Evolutionary conservation across 53 echinoderm and acorn worm species (phyloP).

Genomic region (Henricia sp.): DNA sequence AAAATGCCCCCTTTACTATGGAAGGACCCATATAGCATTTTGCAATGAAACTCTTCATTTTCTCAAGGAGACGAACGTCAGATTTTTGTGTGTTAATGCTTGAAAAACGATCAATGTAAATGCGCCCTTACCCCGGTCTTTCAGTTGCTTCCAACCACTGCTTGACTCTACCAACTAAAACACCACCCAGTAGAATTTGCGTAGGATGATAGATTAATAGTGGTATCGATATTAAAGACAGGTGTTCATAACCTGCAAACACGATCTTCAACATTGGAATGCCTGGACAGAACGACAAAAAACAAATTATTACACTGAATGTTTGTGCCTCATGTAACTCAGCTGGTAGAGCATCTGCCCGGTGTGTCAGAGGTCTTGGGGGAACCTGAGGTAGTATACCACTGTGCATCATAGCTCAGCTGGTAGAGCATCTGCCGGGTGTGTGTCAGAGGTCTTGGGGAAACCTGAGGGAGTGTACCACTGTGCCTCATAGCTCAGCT

Average conservation of each 20-base stretch:
- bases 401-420: too few relatives aligned
- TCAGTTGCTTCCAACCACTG: conserved; percentile 90
- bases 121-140: conserved; percentile 73
- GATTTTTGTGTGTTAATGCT: background rate
- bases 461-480: too few relatives aligned
- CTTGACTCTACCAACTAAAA: conserved; percentile 75
- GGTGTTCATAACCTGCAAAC: conserved; percentile 96
- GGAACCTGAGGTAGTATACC: too few relatives aligned
- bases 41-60: too few relatives aligned
- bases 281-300: conserved; percentile 65
- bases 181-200: conserved; percentile 93
- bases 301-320: background rate
- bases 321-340: too few relatives aligned
- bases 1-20: too few relatives aligned
- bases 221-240: conserved; percentile 94
- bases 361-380: too few relatives aligned
- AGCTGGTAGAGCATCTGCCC: too few relatives aligned
- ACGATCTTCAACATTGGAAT: conserved; percentile 99
- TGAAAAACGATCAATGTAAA: background rate
- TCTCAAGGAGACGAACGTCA: background rate
- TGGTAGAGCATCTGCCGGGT: too few relatives aligned
- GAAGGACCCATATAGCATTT: too few relatives aligned
- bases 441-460: too few relatives aligned
- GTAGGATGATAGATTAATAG: conserved; percentile 97
- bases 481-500: too few relatives aligned